These are phyloP conservation scores for Urocitellus parryii DNA, from an alignment of 2,113 vertebrate species.

Conservation along the genomic window DNA sequence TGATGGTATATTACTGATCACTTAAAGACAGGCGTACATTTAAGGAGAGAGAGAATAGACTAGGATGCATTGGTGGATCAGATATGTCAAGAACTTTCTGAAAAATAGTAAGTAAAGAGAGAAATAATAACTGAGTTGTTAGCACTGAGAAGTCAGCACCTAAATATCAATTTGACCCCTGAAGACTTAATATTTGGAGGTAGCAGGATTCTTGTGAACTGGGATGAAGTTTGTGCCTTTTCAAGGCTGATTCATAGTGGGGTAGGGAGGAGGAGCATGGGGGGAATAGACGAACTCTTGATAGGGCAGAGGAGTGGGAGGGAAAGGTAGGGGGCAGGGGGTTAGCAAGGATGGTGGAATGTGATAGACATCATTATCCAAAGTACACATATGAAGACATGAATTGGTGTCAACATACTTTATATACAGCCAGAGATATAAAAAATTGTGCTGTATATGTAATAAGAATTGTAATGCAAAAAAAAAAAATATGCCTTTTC, in stretches of 20 bases:
- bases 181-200: background rate
- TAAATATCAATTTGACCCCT: background rate
- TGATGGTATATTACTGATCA: background rate
- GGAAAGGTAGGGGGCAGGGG: no score
- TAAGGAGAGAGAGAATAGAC: background rate
- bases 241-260: no score
- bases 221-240: background rate
- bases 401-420: no score
- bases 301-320: no score
- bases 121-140: background rate
- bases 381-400: no score
- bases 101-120: background rate
- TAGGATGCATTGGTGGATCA: background rate
- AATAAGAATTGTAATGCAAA: no score
- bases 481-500: background rate
- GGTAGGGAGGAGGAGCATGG: no score
- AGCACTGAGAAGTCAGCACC: background rate
- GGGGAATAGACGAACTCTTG: no score
- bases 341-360: no score
- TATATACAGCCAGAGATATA: no score
- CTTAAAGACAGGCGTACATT: background rate
- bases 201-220: background rate
- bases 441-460: no score
- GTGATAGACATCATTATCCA: no score
- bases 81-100: conserved; percentile 9